Base-by-base conservation (phyloP, 2,113 vertebrate genomes). In the Haemorhous mexicanus region DNA sequence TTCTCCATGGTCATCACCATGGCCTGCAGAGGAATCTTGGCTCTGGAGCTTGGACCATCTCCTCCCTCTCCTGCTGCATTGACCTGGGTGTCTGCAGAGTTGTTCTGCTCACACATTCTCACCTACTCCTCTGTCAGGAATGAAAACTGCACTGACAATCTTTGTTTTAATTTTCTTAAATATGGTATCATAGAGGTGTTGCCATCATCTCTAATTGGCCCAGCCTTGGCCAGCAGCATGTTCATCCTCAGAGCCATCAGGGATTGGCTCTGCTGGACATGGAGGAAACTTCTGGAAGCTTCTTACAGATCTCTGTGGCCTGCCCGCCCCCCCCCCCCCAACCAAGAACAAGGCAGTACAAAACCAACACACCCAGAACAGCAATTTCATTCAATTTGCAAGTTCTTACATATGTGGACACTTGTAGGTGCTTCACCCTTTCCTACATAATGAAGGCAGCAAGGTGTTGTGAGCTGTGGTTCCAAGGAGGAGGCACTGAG, bases 11-110 rank as follows among this genome's bases (percentile, higher is more conserved):
- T 3, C 28, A 47, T 22, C 53, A 83, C 80, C 67, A 72, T 0
- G 0, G 32, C 8, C 68, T 62, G 80, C 68, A 37, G 33, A 7
- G 39, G 8, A 63, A 73, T 37, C 33, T 53, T 3, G 1, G 39
- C 47, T 72, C 47, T 3, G 4, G 26, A 0, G 0, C 17, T 5
- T 37, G 47, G 13, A 46, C 2, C 26, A 37, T 7, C 11, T 44
- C 81, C 27, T 62, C 0, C 27, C 21, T 1, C 26, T 43, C 16
- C 33, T 35, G 22, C 67, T 53, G 1, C 47, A 27, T 3, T 33
- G 7, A 73, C 9, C 39, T 73, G 6, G 11, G 27, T 46, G 47
- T 63, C 58, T 53, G 33, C 58, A 84, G 21, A 28, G 81, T 2
- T 70, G 28, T 21, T 63, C 21, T 24, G 5, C 20, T 46, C 32